Percentiles rank a stretch among this genome's conserved stretches.
Evolutionary conservation across 2,888 invertebrate species (phyloP).

Genomic region (Cerastis rubricosa): DNA sequence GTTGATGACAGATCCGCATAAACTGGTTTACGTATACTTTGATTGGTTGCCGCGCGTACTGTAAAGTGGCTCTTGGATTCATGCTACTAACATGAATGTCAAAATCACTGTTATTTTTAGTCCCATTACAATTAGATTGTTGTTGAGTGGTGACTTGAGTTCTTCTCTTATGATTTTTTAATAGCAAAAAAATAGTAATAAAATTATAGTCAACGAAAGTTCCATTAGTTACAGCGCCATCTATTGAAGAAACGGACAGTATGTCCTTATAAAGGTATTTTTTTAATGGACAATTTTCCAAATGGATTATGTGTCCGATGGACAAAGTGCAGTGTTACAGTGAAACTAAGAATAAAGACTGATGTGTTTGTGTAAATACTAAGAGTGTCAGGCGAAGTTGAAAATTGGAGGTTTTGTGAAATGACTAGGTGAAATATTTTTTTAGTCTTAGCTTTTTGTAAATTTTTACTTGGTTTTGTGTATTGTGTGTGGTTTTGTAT

Average conservation of each 20-base stretch:
- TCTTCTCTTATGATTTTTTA: background rate
- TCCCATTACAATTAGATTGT: too few species aligned
- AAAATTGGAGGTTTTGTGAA: conserved; percentile 30
- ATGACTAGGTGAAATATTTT: conserved; percentile 8
- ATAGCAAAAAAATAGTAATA: too few species aligned
- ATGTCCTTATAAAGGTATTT: background rate
- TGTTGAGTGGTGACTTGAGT: too few species aligned
- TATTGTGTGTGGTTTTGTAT: background rate
- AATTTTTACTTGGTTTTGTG: background rate
- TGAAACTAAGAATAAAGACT: conserved; percentile 54
- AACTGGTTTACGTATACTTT: too few species aligned
- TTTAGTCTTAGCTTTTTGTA: background rate
- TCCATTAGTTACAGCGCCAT: conserved; percentile 33
- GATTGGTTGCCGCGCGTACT: too few species aligned
- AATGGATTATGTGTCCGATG: background rate
- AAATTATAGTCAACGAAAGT: background rate
- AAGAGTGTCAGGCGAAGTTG: conserved; percentile 21
- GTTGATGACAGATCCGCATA: too few species aligned
- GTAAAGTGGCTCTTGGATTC: too few species aligned
- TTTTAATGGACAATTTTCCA: conserved; percentile 1
- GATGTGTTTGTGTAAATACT: conserved; percentile 57
- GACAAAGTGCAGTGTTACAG: conserved; percentile 45
- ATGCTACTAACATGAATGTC: background rate
- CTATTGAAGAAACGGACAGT: conserved; percentile 13
- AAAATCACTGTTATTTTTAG: background rate